Evolutionary conservation across 2,113 vertebrate species (phyloP).

Genomic region (Nothoprocta pentlandii): DNA sequence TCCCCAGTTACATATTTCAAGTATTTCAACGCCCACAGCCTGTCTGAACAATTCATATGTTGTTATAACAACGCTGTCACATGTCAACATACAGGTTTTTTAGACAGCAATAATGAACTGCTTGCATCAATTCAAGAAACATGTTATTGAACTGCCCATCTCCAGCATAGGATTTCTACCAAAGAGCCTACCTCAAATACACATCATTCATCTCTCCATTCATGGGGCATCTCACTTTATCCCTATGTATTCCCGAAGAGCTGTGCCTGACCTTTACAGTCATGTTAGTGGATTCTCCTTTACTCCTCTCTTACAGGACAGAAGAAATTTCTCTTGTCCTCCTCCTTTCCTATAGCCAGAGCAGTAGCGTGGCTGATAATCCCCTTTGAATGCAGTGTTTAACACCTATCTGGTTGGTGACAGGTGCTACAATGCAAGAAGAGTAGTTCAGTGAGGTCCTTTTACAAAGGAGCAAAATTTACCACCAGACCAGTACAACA

Average conservation of each 20-base stretch:
- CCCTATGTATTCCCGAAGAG: background rate
- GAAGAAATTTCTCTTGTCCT: background rate
- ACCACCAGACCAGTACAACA: background rate
- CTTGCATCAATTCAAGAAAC: slow-evolving; percentile 1
- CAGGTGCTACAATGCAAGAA: slow-evolving; percentile 24
- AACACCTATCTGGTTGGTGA: slow-evolving; percentile 43
- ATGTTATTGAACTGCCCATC: background rate
- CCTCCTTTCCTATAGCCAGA: background rate
- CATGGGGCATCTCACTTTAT: background rate
- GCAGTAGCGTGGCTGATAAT: slow-evolving; percentile 24
- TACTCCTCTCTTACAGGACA: background rate
- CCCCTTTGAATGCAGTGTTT: slow-evolving; percentile 28
- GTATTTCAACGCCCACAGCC: background rate
- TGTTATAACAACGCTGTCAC: slow-evolving; percentile 23
- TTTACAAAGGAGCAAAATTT: background rate
- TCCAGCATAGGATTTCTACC: background rate
- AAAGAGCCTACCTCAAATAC: slow-evolving; percentile 28
- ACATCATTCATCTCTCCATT: background rate
- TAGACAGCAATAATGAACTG: slow-evolving; percentile 31
- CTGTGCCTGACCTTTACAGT: slow-evolving; percentile 10
- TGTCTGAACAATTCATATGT: slow-evolving; percentile 15
- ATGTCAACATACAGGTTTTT: slow-evolving; percentile 14
- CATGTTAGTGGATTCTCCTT: background rate
- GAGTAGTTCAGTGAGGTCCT: slow-evolving; percentile 29
- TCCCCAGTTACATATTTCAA: background rate